These are phyloP conservation scores for Enoplosus armatus DNA, from an alignment of 2,797 vertebrate species.

Conservation along the genomic window DNA sequence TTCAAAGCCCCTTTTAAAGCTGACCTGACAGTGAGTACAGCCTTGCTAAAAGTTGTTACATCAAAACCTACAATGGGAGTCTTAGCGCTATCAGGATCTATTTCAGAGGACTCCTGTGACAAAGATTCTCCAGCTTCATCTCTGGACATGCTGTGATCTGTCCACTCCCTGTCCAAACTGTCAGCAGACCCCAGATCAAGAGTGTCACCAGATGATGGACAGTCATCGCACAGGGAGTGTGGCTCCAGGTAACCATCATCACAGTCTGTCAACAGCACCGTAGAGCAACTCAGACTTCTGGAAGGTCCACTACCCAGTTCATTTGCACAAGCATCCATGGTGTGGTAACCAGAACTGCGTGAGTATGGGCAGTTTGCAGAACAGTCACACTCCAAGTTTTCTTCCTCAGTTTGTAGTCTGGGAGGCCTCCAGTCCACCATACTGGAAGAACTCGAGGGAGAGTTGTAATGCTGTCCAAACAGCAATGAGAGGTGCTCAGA, in stretches of 20 bases:
- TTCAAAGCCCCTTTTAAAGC: conserved; percentile 92
- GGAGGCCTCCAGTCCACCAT: conserved; percentile 67
- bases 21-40: conserved; percentile 89
- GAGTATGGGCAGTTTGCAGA: conserved; percentile 81
- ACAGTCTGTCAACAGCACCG: conserved; percentile 80
- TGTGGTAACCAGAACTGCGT: conserved; percentile 83
- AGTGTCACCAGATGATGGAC: conserved; percentile 71
- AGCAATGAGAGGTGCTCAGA: conserved; percentile 85
- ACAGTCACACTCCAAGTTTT: conserved; percentile 76
- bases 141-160: conserved; percentile 63
- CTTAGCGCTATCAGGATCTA: conserved; percentile 78
- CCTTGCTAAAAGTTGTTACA: conserved; percentile 88
- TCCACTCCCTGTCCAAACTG: conserved; percentile 79
- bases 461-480: conserved; percentile 80
- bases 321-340: conserved; percentile 75
- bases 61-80: conserved; percentile 86
- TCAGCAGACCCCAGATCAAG: conserved; percentile 75
- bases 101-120: conserved; percentile 75
- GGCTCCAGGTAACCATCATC: conserved; percentile 76
- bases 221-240: conserved; percentile 75
- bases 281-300: conserved; percentile 83
- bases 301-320: conserved; percentile 76
- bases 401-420: conserved; percentile 53
- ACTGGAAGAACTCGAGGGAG: conserved; percentile 77
- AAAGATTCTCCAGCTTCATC: conserved; percentile 61